Evolutionary conservation across 1,140 invertebrate genomes (phyloP), one percentile per base, ranked within the genome.

Genomic region (Brachystomella parvula): DNA sequence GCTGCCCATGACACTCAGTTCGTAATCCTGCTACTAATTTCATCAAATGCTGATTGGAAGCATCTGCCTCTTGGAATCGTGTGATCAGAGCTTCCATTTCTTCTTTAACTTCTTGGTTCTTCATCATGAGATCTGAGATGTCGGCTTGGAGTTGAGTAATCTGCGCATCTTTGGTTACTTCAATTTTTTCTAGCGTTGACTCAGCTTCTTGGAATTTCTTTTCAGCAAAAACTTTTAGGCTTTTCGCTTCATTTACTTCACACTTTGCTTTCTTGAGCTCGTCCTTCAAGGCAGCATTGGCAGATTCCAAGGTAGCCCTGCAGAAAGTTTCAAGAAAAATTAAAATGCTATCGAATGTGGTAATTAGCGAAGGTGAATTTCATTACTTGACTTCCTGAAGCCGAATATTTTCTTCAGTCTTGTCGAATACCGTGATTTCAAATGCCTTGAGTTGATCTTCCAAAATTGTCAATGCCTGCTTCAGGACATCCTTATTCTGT

Each of bases 371-470:
- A 44, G 39, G 9, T 44, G 39, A n/a, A 44, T 9, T 44, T 44
- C 9, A 12, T 53, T 26, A 53, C 49, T 53, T 53, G 6, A 17
- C 49, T 53, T 53, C 9, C 21, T 9, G 9, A 19, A 53, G 9
- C 24, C 6, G 24, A 6, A 17, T 3, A 24, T 17, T 24, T 53
- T 53, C 49, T 6, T 53, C 49, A 24, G 6, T 53, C 49, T 53
- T 53, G 12, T 53, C 49, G 9, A 24, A 12, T 6, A 53, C 49
- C 6, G 49, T 53, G 6, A 53, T 53, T 24, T 53, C 49, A 53
- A 53, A 53, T 24, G 6, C 49, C 49, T 53, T 53, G 49, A 53
- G 49, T 53, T 53, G 49, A 12, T 53, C 49, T 19, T 53, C 49
- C 49, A 53, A 26, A 15, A 53, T 24, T 17, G 24, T 24, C 3